Evolutionary conservation across 2,888 invertebrate species (phyloP), one percentile per base, ranked within the genome.

Genomic region (Epirrhoe tristata): DNA sequence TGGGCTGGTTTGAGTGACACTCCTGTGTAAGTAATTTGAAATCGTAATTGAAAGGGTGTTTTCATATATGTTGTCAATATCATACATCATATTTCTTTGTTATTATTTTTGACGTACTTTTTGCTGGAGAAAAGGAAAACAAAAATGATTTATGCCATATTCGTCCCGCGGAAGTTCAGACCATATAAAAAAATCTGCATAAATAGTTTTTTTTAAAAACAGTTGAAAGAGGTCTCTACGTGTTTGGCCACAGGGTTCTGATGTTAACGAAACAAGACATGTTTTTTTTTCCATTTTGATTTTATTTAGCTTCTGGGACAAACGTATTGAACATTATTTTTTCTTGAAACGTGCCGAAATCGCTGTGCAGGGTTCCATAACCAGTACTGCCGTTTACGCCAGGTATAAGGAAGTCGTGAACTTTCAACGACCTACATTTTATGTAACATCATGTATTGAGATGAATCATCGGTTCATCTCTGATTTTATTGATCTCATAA

Each of bases 371-470:
- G 53, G 43, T 46, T 51, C 46, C 0, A 57, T 43, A 17, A 34
- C 57, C 24, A 12, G 5, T 34, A 48, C 31, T 6, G n/a, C 16
- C 17, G 34, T 36, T 46, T 12, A 10, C 46, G n/a, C 46, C 67
- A 63, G 73, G 76, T 77, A n/a, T n/a, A 72, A 74, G 68, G 66
- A 70, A 73, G 66, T 68, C 72, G 59, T 76, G 79, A 83, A 84
- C 85, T 86, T 86, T 87, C 85, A 74, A 81, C 82, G 85, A 76
- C 83, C 83, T 74, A 84, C 80, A 84, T 84, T 82, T 82, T 80
- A 76, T 80, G 78, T 81, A 85, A 85, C 81, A 80, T 81, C 80
- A 75, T 79, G 74, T 74, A 77, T 73, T 56, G 70, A 78, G 74
- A 82, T 87, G 88, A 87, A 80, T 88, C 87, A 89, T 77, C 74